Base-by-base conservation (phyloP, 2,888 invertebrate genomes). In the Agapetus fuscipes region DNA sequence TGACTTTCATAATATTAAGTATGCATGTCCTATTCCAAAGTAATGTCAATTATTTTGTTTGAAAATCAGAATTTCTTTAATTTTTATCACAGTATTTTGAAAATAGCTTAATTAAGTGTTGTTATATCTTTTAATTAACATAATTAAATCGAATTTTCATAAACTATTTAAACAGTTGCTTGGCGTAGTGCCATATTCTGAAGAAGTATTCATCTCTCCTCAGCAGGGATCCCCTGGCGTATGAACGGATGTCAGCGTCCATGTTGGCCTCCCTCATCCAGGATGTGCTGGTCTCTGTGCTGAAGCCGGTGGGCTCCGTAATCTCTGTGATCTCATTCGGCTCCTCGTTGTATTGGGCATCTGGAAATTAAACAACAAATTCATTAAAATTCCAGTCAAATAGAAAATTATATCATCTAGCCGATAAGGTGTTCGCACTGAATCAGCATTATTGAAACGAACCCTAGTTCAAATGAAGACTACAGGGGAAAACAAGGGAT, bases 191-290 rank as follows among this genome's bases (percentile, higher is more conserved):
- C 86, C 87, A 91, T 65, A 93, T 84, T 52, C 87, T 78, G 81
- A 94, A 94, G 82, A 93, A 94, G 71, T 94, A 94, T 66, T 94
- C 93, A 60, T 91, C 90, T 54, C 83, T 79, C 50, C 85, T 75
- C 35, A 90, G 71, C 36, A 93, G 72, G 42, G 83, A 82, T 48
- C 85, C 84, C 51, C 85, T 78, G n/a, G 90, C 86, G 63, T 93
- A 93, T 29, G 87, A 84, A 51, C 81, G 77, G 51, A 93, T 90
- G 57, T 91, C 89, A 2, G 93, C 90, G 61, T 94, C 93, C 84
- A 94, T 90, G 54, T 89, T 85, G 58, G 89, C 83, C 48, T 94
- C 90, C 41, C 89, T 74, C 57, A 93, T 73, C 95, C 95, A 96
- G 5, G 90, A 90, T 24, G 89, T 87, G 38, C 90, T 88, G 28